These are phyloP conservation scores for Oncorhynchus clarkii DNA, from an alignment of 2,113 vertebrate species.

Conservation along the genomic window DNA sequence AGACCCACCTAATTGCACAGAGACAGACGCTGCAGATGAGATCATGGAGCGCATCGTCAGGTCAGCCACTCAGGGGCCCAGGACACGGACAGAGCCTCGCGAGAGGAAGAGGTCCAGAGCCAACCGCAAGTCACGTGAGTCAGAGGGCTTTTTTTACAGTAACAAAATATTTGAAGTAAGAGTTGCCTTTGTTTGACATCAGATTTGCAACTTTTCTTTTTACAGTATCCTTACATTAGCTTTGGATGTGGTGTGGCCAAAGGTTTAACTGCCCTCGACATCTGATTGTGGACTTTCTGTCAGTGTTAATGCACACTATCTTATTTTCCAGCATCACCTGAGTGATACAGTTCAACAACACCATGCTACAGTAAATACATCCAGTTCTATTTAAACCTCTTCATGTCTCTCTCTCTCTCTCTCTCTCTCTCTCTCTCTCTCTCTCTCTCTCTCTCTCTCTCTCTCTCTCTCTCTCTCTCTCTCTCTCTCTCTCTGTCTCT, in stretches of 20 bases:
- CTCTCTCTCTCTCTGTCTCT: neutral
- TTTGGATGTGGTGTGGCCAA: too few relatives aligned
- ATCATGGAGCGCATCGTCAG: slow-evolving; percentile 98
- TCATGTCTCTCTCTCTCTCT: neutral
- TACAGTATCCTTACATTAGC: neutral
- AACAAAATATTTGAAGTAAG: neutral
- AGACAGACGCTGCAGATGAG: slow-evolving; percentile 87
- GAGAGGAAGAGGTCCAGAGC: slow-evolving; percentile 91
- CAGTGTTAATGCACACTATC: too few relatives aligned
- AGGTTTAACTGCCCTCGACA: too few relatives aligned
- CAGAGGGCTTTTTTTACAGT: neutral
- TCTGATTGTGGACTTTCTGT: too few relatives aligned
- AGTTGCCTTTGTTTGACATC: too few relatives aligned
- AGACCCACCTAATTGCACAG: slow-evolving; percentile 81
- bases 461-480: neutral
- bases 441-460: too few relatives aligned
- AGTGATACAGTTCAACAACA: neutral
- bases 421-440: too few relatives aligned
- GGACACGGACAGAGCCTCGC: slow-evolving; percentile 84
- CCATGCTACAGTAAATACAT: neutral
- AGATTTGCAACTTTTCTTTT: neutral
- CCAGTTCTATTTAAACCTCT: neutral
- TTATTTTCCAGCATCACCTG: too few relatives aligned
- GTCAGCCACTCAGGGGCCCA: slow-evolving; percentile 93
- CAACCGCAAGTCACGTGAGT: slow-evolving; percentile 94